These are phyloP conservation scores for Eurypyga helias DNA, from an alignment of 2,113 vertebrate genomes.

Conservation along the genomic window DNA sequence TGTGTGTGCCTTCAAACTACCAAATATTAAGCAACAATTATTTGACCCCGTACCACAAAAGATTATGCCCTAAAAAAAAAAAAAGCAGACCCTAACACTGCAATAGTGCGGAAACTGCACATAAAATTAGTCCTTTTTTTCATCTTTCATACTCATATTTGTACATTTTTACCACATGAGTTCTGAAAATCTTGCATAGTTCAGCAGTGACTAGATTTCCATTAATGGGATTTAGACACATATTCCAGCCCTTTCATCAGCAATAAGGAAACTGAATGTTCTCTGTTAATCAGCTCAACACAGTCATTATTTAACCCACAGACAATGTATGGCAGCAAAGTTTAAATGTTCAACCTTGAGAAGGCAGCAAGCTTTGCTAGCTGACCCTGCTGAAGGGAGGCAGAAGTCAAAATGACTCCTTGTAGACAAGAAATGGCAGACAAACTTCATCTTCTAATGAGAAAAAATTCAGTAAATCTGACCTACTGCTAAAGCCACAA, in stretches of 20 bases:
- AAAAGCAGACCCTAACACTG: neutral
- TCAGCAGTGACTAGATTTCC: slow-evolving; percentile 24
- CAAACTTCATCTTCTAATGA: neutral
- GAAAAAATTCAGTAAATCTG: neutral
- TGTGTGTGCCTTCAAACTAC: neutral
- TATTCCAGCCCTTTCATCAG: slow-evolving; percentile 42
- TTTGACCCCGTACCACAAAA: neutral
- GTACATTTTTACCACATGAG: neutral
- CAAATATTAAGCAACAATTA: neutral
- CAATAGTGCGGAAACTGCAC: neutral
- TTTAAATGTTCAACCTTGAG: slow-evolving; percentile 35
- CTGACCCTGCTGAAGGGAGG: slow-evolving; percentile 15
- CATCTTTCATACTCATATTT: neutral
- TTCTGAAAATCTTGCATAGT: slow-evolving; percentile 6
- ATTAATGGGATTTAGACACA: neutral
- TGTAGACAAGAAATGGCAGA: neutral
- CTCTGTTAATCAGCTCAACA: slow-evolving; percentile 25
- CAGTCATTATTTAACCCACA: slow-evolving; percentile 39
- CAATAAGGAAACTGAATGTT: slow-evolving; percentile 46
- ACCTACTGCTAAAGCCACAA: neutral
- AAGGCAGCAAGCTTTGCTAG: neutral
- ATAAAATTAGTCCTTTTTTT: neutral
- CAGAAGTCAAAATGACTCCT: slow-evolving; percentile 11
- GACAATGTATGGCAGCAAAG: slow-evolving; percentile 46
- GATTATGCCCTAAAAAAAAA: neutral